Base-by-base conservation (phyloP, 2,888 invertebrate genomes). In the Nomada hirtipes region DNA sequence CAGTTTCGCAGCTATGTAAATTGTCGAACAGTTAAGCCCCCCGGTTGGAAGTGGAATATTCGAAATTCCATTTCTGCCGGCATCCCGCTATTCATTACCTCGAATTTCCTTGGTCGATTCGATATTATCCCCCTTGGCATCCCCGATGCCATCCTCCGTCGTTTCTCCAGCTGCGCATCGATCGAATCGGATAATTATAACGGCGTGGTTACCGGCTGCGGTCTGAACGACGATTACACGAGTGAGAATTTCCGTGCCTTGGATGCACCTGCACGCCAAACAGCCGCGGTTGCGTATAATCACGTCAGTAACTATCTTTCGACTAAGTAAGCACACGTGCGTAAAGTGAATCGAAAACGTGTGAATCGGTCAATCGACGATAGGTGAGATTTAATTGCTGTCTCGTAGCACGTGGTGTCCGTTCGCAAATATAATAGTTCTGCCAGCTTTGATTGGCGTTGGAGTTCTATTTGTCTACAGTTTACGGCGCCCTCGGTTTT, bases 101-200 rank as follows among this genome's bases (percentile, higher is more conserved):
- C 82, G 80, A 85, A 87, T 87, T 87, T 85, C 86, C 86, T 78
- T 75, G 85, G 74, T 71, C 76, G 76, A 55, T 74, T 82, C 76
- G 69, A 85, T 85, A 87, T 87, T 82, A 82, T 75, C 76, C 65
- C 69, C 60, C 3, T 50, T 50, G 79, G 84, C 69, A 73, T 76
- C 69, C 64, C 87, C 65, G 63, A 55, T 63, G 74, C 65, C 50
- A 44, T 72, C 73, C 88, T 20, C 60, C 61, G 69, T 73, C 55
- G 75, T 78, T 80, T 68, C 74, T 78, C 76, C 75, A 67, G 79
- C 74, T 79, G 69, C 29, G 67, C 75, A 87, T 87, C 87, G 87
- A 87, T 87, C 88, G 87, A 84, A 88, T 86, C 71, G 84, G 86
- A 88, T 88, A 87, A 87, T 88, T 87, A 87, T 87, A 88, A 83